Conservation (phyloP, 2,797 vertebrate species). For the Huso huso region DNA sequence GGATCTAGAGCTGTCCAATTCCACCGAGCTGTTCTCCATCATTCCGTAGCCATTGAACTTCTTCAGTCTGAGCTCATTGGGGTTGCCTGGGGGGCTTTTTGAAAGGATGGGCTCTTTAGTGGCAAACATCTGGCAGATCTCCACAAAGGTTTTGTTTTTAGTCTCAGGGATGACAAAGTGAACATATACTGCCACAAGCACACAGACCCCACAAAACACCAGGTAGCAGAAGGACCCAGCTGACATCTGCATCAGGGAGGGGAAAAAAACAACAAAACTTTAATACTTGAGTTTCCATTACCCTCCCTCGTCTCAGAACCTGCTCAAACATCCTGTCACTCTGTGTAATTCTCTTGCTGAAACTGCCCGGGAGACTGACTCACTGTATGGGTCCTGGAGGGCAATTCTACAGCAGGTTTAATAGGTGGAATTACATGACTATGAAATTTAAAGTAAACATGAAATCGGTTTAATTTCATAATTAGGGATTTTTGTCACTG, state of each 20-base stretch:
- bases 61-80: conserved; percentile 43
- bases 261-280: neutral
- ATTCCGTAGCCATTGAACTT: conserved; percentile 64
- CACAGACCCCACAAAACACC: conserved; percentile 70
- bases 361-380: too few relatives aligned
- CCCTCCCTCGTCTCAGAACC: too few relatives aligned
- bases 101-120: conserved; percentile 33
- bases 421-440: too few relatives aligned
- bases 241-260: conserved; percentile 48
- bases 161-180: conserved; percentile 76
- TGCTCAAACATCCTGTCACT: neutral
- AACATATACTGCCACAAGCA: conserved; percentile 64
- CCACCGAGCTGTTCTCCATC: conserved; percentile 12
- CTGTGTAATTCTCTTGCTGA: neutral
- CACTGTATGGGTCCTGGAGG: neutral
- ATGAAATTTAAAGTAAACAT: too few relatives aligned
- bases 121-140: conserved; percentile 75
- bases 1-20: conserved; percentile 60
- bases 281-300: too few relatives aligned
- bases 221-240: conserved; percentile 76
- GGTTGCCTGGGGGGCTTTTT: conserved; percentile 35
- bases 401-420: too few relatives aligned
- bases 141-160: conserved; percentile 83
- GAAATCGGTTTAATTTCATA: too few relatives aligned
- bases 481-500: too few relatives aligned